Evolutionary conservation across 2,113 vertebrate genomes (phyloP), one percentile per base, ranked within the genome.

Genomic region (Ptilorrhoa leucosticta): DNA sequence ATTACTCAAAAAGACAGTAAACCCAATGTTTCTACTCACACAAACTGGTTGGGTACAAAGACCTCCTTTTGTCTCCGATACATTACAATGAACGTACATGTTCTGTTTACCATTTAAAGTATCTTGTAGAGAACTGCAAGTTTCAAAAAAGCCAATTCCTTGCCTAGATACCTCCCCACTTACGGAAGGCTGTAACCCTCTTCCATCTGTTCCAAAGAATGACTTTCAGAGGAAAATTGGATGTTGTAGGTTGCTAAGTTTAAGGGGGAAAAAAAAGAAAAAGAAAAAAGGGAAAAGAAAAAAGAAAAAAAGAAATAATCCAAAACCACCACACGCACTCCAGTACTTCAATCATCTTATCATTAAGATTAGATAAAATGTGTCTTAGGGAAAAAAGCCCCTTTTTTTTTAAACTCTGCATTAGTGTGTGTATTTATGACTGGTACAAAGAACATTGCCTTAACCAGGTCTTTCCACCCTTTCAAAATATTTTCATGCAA

Each of bases 131-230:
- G 93, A 96, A 70, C 71, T 86, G 85, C 68, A 64, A 88, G 83
- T 94, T 96, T 95, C 88, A 89, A 96, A 93, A 94, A 93, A 94
- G 79, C 65, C 88, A 80, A 71, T 81, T 96, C 71, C 94, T 95
- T 96, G 94, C 94, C 88, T 96, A 95, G 92, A 96, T 95, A 95
- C 88, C 89, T 96, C 94, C 92, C 93, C 88, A 92, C 92, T 96
- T 96, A 83, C 92, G 90, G 95, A 97, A 96, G 92, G 92, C 96
- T 95, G 88, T 95, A 96, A 93, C 85, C 76, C 79, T 93, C 94
- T 96, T 93, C 96, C 95, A 96, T 96, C 94, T 96, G 96, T 96
- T 97, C 90, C 79, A 83, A 95, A 92, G 92, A 86, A 93, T 87
- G 92, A 92, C 90, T 97, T 96, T 94, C 72, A 91, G 68, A 97